Conservation (phyloP, 2,888 invertebrate genomes). For the Saturnia japonica region DNA sequence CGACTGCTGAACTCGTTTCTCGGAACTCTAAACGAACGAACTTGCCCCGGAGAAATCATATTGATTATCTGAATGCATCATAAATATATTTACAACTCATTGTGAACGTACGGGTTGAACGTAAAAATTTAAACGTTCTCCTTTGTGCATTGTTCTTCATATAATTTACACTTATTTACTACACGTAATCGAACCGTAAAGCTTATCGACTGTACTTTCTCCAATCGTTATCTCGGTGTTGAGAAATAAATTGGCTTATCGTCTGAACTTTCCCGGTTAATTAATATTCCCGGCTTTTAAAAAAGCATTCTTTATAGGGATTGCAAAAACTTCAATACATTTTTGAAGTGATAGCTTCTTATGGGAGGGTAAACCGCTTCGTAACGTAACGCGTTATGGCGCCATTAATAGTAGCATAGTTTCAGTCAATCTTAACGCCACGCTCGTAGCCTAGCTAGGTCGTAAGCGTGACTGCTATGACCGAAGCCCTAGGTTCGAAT, state of each 20-base stretch:
- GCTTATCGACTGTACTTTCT: not conserved
- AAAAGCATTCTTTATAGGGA: not conserved
- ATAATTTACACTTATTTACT: slow-evolving; percentile 17
- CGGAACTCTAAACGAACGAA: slow-evolving; percentile 4
- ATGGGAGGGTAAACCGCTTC: too few relatives aligned
- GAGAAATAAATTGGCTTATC: not conserved
- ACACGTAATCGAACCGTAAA: slow-evolving; percentile 3
- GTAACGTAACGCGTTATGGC: too few relatives aligned
- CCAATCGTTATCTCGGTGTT: not conserved
- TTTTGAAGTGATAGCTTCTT: too few relatives aligned
- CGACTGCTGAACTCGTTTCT: not conserved
- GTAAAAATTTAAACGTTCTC: slow-evolving; percentile 17
- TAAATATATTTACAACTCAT: slow-evolving; percentile 21
- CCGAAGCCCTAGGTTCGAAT: too few relatives aligned
- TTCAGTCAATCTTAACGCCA: too few relatives aligned
- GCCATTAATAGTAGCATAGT: too few relatives aligned
- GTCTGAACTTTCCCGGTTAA: not conserved
- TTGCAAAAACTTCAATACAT: too few relatives aligned
- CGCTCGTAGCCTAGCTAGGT: too few relatives aligned
- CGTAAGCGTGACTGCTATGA: too few relatives aligned
- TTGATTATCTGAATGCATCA: slow-evolving; percentile 9
- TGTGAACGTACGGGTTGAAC: slow-evolving; percentile 13
- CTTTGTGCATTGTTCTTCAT: slow-evolving; percentile 21
- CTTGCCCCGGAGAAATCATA: slow-evolving; percentile 4
- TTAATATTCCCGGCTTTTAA: not conserved